Percentiles rank a stretch among this genome's conserved stretches.
Conservation (phyloP, 2,797 vertebrate species). For the Pristis pectinata region DNA sequence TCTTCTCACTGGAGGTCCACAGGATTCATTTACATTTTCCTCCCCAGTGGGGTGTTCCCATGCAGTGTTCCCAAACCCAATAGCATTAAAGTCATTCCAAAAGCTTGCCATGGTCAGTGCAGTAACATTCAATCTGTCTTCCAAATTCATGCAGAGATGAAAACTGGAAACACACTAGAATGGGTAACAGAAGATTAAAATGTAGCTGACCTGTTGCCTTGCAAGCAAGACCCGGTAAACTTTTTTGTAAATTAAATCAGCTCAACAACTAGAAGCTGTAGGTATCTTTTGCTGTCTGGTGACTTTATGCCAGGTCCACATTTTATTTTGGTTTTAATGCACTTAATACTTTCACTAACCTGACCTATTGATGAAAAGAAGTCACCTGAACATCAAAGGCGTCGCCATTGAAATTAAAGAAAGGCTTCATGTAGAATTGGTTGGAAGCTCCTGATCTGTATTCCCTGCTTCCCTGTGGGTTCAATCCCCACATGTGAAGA, state of each 20-base stretch:
- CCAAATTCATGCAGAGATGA: neutral
- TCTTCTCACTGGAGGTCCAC: too few species aligned
- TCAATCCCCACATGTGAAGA: neutral
- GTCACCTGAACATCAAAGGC: neutral
- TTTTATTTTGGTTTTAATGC: neutral
- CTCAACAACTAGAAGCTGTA: neutral
- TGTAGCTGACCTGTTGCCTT: neutral
- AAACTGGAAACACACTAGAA: neutral
- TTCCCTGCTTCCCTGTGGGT: neutral
- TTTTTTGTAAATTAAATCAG: too few species aligned
- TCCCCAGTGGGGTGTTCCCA: too few species aligned
- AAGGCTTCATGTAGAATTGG: neutral
- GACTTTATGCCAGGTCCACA: neutral
- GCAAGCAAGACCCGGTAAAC: neutral
- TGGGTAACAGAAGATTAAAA: neutral
- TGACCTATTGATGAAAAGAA: neutral
- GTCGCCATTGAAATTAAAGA: neutral
- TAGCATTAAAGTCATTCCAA: too few species aligned
- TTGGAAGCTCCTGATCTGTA: neutral
- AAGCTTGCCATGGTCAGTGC: neutral
- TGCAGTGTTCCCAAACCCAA: too few species aligned
- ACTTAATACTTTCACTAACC: neutral
- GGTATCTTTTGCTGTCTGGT: neutral
- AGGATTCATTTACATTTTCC: too few species aligned
- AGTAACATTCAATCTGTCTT: too few species aligned